Percentiles rank a stretch among this genome's conserved stretches.
Evolutionary conservation across 2,113 vertebrate genomes (phyloP).

Genomic region (Larimichthys crocea): DNA sequence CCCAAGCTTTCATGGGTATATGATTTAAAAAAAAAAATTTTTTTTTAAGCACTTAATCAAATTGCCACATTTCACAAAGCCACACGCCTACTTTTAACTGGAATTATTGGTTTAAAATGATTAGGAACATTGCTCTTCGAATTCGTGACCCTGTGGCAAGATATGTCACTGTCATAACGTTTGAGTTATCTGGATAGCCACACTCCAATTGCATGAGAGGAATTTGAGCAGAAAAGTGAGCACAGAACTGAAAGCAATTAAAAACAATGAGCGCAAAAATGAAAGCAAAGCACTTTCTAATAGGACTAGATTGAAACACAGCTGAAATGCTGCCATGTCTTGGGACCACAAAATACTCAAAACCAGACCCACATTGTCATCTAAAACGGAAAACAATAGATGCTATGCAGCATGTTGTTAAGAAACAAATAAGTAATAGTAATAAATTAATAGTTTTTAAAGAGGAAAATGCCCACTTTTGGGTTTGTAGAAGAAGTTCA

Average conservation of each 20-base stretch:
- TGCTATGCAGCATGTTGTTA: neutral
- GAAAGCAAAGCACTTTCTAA: neutral
- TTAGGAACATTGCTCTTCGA: neutral
- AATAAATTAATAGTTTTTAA: neutral
- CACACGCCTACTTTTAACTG: neutral
- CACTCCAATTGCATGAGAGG: neutral
- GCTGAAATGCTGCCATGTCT: slow-evolving; percentile 16
- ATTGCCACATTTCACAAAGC: neutral
- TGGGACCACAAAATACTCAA: neutral
- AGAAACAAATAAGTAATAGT: neutral
- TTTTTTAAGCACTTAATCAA: neutral
- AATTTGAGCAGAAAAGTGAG: neutral
- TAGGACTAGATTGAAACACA: neutral
- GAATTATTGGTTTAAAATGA: neutral
- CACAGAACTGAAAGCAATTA: slow-evolving; percentile 2
- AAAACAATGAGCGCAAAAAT: slow-evolving; percentile 25
- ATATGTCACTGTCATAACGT: slow-evolving; percentile 3
- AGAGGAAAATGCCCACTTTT: neutral
- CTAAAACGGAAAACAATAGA: neutral
- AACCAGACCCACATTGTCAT: neutral
- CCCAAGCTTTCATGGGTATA: neutral
- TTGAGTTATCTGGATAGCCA: neutral
- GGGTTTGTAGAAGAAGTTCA: neutral
- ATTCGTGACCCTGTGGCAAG: neutral
- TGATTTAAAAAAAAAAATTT: too few relatives aligned